Base-by-base conservation (phyloP, 2,113 vertebrate species). In the Micronisus gabar region DNA sequence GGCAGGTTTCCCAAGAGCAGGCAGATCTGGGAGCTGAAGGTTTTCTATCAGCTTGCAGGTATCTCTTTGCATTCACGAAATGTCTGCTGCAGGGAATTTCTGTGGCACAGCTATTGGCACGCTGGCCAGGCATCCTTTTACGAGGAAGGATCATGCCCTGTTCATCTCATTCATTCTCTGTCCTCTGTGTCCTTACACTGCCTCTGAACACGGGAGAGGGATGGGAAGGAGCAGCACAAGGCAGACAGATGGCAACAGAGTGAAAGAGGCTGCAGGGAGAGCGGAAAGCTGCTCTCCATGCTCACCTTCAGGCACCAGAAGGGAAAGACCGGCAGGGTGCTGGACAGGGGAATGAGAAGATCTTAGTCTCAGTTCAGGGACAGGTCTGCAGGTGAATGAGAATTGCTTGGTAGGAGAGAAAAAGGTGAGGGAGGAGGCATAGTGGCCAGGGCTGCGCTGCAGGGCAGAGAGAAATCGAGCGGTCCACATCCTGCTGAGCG, bases 401-500 rank as follows among this genome's bases (percentile, higher is more conserved):
- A 76, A 58, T 26, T 52, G 61, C 47, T 36, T 56, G 56, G 34
- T 10, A 27, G 52, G 40, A 78, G 63, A 36, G 38, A 18, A 43
- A 32, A 17, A 50, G 58, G 56, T 50, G 76, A 88, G 43, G 59
- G 76, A 81, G 79, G 30, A 68, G 8, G 56, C 66, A 13, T 0
- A 0, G 41, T 14, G 55, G 41, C 30, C 47, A 79, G 25, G 11
- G 76, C n/a, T 52, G 76, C 19, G 68, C 76, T 36, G 30, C 70
- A 8, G 41, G 36, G 88, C 86, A 52, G 40, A 10, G 67, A 2
- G 11, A 65, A 82, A 82, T 34, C 1, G 1, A 41, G 72, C 3
- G 0, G 22, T 34, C 11, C 50, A 6, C 0, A 2, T 62, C 75
- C 75, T 43, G 66, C 70, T 23, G 18, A 21, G 48, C 0, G 0